phyloP scores from a whole-genome alignment of 2,113 vertebrate species.

The Nycticryphes semicollaris region DNA sequence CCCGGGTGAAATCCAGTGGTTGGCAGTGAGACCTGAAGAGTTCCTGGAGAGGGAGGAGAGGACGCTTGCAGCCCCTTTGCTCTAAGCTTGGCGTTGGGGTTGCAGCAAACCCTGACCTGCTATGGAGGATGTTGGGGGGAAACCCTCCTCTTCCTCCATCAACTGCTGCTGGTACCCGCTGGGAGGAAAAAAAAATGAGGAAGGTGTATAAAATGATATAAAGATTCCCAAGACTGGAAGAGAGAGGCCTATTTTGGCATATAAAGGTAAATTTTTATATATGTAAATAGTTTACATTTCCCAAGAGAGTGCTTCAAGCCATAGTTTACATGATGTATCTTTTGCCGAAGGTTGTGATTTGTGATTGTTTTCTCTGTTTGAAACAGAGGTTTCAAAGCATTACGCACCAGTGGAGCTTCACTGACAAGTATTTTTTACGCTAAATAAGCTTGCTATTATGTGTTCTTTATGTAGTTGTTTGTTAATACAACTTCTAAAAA shows the following conservation, averaged over 20 bases:
- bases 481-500: background rate
- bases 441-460: constrained; percentile 11
- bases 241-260: background rate
- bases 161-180: background rate
- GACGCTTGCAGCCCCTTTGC: background rate
- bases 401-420: background rate
- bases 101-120: background rate
- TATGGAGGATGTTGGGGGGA: background rate
- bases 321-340: background rate
- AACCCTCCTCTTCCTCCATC: background rate
- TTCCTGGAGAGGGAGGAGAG: background rate
- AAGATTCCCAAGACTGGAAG: background rate
- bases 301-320: background rate
- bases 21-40: background rate
- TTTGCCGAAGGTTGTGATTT: constrained; percentile 20
- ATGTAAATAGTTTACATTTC: background rate
- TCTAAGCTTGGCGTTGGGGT: background rate
- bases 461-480: background rate
- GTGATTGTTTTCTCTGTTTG: constrained; percentile 8
- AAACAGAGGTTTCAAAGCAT: constrained; percentile 2
- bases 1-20: background rate
- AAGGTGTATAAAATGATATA: background rate
- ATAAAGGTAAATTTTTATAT: background rate
- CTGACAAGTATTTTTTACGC: background rate
- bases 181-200: background rate